Evolutionary conservation across 1,140 invertebrate genomes (phyloP).

Genomic region (Cepaea nemoralis): DNA sequence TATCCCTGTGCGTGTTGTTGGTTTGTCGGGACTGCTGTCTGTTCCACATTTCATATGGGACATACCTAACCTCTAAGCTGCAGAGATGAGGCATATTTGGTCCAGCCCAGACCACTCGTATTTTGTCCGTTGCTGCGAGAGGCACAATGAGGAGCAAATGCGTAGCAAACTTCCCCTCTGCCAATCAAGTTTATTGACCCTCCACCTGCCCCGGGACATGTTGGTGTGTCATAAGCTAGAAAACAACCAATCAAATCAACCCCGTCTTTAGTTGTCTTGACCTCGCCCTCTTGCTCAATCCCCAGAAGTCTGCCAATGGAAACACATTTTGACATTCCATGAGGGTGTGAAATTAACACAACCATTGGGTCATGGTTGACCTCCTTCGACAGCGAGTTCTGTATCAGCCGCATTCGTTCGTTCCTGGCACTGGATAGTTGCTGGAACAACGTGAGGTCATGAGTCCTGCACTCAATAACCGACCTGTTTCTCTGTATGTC

Average conservation of each 20-base stretch:
- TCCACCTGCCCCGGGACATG: conserved; percentile 15
- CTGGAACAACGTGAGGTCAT: not conserved
- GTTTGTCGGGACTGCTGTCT: too few species aligned
- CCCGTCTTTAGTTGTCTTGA: not conserved
- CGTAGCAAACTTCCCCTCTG: not conserved
- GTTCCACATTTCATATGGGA: too few species aligned
- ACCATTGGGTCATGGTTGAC: not conserved
- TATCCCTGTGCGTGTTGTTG: too few species aligned
- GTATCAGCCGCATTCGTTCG: not conserved
- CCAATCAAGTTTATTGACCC: conserved; percentile 2
- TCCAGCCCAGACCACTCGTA: conserved; percentile 8
- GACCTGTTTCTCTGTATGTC: conserved; percentile 17
- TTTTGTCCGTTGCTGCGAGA: not conserved
- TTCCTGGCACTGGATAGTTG: not conserved
- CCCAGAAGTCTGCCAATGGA: not conserved
- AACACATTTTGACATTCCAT: not conserved
- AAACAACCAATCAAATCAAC: not conserved
- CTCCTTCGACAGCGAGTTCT: not conserved
- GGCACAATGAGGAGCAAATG: conserved; percentile 14
- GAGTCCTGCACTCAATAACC: conserved; percentile 3
- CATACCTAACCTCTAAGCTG: too few species aligned
- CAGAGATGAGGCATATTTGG: not conserved
- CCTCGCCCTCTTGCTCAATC: not conserved
- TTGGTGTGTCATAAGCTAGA: not conserved
- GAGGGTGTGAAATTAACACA: conserved; percentile 2